Conservation (phyloP, 1,140 invertebrate species). For the Drosophila nannoptera region DNA sequence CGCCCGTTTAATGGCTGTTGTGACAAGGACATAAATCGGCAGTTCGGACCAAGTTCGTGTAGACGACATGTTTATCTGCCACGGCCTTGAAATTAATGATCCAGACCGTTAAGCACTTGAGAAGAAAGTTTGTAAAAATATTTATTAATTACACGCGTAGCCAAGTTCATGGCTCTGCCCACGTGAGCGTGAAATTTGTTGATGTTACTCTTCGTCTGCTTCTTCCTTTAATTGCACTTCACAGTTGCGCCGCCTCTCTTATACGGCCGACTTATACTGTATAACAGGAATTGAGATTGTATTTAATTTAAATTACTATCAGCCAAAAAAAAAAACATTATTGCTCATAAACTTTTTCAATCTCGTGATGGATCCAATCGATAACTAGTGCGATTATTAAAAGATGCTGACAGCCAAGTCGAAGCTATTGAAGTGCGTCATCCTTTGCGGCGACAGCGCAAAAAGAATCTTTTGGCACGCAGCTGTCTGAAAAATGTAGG, state of each 20-base stretch:
- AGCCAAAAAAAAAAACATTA: slow-evolving; percentile 1
- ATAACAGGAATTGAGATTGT: slow-evolving; percentile 15
- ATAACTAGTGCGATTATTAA: slow-evolving; percentile 16
- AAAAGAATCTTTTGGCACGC: not conserved
- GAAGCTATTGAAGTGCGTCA: slow-evolving; percentile 11
- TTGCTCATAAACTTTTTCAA: slow-evolving; percentile 9
- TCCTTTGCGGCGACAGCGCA: slow-evolving; percentile 4
- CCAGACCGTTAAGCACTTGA: slow-evolving; percentile 39
- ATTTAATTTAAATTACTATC: not conserved
- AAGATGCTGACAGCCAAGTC: slow-evolving; percentile 12
- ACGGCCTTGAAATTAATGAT: slow-evolving; percentile 52
- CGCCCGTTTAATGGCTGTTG: slow-evolving; percentile 14
- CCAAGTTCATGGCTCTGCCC: slow-evolving; percentile 3
- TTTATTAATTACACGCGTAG: slow-evolving; percentile 36
- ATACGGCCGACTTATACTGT: not conserved
- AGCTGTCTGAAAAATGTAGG: not conserved
- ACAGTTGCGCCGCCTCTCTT: slow-evolving; percentile 9
- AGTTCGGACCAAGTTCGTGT: slow-evolving; percentile 21
- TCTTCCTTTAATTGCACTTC: not conserved
- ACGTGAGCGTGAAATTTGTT: slow-evolving; percentile 8
- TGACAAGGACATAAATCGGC: slow-evolving; percentile 40
- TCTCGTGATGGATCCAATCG: slow-evolving; percentile 11
- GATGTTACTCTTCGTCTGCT: too few relatives aligned
- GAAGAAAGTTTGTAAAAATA: slow-evolving; percentile 36
- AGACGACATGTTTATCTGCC: slow-evolving; percentile 39